Base-by-base conservation (phyloP, 2,113 vertebrate genomes). In the Dicrurus megarhynchus region DNA sequence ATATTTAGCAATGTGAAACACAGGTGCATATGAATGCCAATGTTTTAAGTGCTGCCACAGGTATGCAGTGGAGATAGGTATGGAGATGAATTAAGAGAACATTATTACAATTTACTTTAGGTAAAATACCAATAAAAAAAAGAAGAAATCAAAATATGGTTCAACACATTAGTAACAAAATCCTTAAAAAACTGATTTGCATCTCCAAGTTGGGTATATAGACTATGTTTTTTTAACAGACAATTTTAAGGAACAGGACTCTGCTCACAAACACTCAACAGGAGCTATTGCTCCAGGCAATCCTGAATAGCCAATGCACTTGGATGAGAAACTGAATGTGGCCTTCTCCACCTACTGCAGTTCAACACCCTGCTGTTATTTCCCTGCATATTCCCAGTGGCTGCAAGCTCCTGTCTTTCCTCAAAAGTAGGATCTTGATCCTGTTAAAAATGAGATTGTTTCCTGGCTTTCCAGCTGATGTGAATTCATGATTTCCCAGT, bases 241-340 rank as follows among this genome's bases (percentile, higher is more conserved):
- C 73, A 26, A 13, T 69, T 86, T 61, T 77, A 59, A 84, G 32
- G 37, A 80, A 76, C 57, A 28, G 6, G 21, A 44, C 32, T 67
- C 10, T 18, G 53, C 28, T 65, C 37, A 65, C 13, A 86, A 30
- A 85, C 84, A 41, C 32, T 46, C 28, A 57, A 57, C 8, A 65
- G 41, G 10, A 73, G 17, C 21, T 59, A 20, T 10, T 57, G 30
- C 26, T 74, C 22, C 6, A 6, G 14, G 11, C 0, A 0, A 87
- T 65, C 52, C 33, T 55, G 47, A 93, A 76, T 3, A 91, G 59
- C 14, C 26, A 74, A 33, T 12, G 52, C 42, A 27, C 20, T 35
- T 14, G 10, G 59, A 65, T 52, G 30, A 73, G 24, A 71, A 88
- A 67, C 24, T 39, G 53, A 84, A 78, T 3, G 2, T 16, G 77